A percentile compares a stretch with the other conserved stretches of the same genome.
phyloP scores from a whole-genome alignment of 1,140 invertebrate species.

The Drosophila sucinea region DNA sequence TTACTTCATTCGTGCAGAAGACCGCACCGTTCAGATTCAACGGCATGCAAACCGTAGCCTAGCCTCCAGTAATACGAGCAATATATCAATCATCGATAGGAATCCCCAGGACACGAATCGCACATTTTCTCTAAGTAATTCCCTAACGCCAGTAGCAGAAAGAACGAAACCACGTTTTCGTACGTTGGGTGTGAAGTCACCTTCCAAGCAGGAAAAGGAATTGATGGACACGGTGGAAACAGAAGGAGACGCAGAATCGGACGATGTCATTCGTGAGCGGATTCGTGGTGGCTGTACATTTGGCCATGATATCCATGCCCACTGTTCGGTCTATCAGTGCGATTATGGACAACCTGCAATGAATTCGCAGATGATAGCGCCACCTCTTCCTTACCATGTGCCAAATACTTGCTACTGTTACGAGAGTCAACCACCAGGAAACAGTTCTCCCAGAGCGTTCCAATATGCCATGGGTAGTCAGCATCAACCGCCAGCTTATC shows the following conservation, averaged over 20 bases:
- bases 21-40: background rate
- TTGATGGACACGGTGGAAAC: background rate
- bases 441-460: background rate
- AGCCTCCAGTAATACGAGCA: background rate
- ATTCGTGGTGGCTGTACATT: constrained; percentile 27
- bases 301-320: background rate
- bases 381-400: background rate
- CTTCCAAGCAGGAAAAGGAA: background rate
- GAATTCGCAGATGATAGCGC: background rate
- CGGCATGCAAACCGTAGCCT: background rate
- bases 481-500: background rate
- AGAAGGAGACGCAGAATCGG: too few species aligned
- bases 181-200: background rate
- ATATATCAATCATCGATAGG: background rate
- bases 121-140: too few species aligned
- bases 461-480: background rate
- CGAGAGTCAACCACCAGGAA: background rate
- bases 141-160: background rate
- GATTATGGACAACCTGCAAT: constrained; percentile 16
- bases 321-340: constrained; percentile 22
- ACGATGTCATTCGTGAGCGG: background rate
- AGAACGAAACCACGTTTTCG: background rate
- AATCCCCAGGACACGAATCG: background rate
- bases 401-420: background rate
- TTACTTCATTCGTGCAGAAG: background rate